Base-by-base conservation (phyloP, 2,888 invertebrate species). In the Idaea straminata region DNA sequence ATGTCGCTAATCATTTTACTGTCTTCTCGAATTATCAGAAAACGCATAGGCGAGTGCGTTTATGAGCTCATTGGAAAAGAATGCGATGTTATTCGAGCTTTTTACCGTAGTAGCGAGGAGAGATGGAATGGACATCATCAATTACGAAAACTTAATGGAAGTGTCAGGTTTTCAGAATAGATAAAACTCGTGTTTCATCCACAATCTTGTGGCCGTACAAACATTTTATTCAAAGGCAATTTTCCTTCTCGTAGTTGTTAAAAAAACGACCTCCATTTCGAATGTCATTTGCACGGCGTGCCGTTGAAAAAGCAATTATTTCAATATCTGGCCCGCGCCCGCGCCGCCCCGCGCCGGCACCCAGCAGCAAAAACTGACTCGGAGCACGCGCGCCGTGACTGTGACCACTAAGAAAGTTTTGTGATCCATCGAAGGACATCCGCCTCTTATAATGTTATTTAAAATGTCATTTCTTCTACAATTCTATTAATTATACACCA, bases 221-320 rank as follows among this genome's bases (percentile, higher is more conserved):
- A 86, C 83, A 85, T 88, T 89, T 89, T 87, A 86, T 87, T 25
- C 88, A 88, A 82, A 83, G 85, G 82, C 83, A 85, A 88, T 90
- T 89, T 89, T 89, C 86, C 87, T 83, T 84, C 86, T 86, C 82
- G 85, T 86, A 85, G 80, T 77, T 76, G 73, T 78, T 77, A 85
- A 92, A 91, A 91, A 91, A 92, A 87, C 90, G 91, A 87, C 92
- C 92, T 92, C 91, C 89, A 89, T 92, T 86, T 88, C 92, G 91
- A 92, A 92, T 92, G 92, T 91, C 92, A 91, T 91, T 92, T 91
- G 91, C 90, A 89, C 92, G 89, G 82, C 89, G 89, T 90, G 91
- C 86, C 87, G 91, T 88, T 87, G 89, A 91, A 92, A 91, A 92
- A 92, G 90, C 89, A 92, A 92, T 92, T 92, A 91, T 91, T 92